Evolutionary conservation across 1,140 invertebrate species (phyloP).

Genomic region (Bradynema listronoti): DNA sequence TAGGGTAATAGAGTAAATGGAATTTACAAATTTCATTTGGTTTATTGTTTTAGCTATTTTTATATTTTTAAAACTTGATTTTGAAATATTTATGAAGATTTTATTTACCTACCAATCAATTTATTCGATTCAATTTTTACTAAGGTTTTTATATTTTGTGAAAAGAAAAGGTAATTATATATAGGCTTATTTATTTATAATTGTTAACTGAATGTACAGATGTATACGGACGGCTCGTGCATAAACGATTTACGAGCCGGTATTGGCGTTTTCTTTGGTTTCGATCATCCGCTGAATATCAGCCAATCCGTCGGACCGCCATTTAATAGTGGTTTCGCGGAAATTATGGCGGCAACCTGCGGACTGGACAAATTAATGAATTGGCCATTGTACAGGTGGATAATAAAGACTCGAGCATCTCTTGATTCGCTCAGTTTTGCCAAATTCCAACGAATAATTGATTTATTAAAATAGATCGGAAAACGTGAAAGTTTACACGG

Average conservation of each 20-base stretch:
- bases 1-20: too few species aligned
- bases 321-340: conserved; percentile 1
- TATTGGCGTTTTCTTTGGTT: conserved; percentile 6
- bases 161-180: too few species aligned
- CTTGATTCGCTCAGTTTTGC: not conserved
- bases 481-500: conserved; percentile 1
- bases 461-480: conserved; percentile 5
- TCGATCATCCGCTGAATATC: conserved; percentile 1
- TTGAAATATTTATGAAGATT: too few species aligned
- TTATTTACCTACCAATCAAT: too few species aligned
- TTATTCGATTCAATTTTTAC: too few species aligned
- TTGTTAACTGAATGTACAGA: too few species aligned
- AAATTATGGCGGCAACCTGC: not conserved
- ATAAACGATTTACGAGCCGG: not conserved
- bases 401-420: not conserved
- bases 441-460: not conserved
- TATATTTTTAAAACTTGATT: too few species aligned
- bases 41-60: too few species aligned
- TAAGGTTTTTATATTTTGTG: too few species aligned
- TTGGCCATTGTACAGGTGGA: not conserved
- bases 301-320: not conserved
- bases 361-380: not conserved
- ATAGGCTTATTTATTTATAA: too few species aligned
- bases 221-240: conserved; percentile 9
- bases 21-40: too few species aligned